Evolutionary conservation across 1,140 invertebrate species (phyloP).

Genomic region (Hyphantria cunea): DNA sequence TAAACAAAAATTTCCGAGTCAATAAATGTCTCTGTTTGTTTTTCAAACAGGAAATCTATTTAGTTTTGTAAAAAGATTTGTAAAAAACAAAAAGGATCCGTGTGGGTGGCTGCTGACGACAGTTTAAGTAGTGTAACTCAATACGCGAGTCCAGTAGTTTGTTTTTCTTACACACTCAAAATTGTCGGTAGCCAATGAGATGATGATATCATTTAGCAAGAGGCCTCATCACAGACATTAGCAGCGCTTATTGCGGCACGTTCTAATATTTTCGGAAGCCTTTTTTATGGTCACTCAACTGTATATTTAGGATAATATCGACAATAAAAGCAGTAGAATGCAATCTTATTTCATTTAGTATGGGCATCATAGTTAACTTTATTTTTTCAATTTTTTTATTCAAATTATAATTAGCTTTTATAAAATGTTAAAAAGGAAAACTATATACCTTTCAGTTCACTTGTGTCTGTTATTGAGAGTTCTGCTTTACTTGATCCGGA

Average conservation of each 20-base stretch:
- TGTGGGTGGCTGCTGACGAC: conserved; percentile 78
- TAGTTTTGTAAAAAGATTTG: conserved; percentile 66
- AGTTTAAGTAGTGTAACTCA: conserved; percentile 75
- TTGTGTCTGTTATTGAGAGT: too few species aligned
- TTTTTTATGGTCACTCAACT: conserved; percentile 38
- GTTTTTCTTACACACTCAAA: conserved; percentile 64
- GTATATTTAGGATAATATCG: conserved; percentile 27
- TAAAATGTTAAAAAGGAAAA: too few species aligned
- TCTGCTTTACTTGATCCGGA: too few species aligned
- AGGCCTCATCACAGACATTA: conserved; percentile 38
- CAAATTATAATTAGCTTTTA: too few species aligned
- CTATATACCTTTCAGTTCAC: too few species aligned
- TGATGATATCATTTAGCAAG: conserved; percentile 55
- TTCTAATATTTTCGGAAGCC: conserved; percentile 47
- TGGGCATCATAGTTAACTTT: too few species aligned
- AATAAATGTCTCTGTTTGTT: conserved; percentile 76
- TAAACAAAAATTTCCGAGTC: conserved; percentile 64
- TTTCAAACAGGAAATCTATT: conserved; percentile 80
- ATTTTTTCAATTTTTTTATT: too few species aligned
- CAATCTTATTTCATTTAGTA: conserved; percentile 3
- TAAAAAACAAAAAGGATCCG: conserved; percentile 63
- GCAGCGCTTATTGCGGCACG: conserved; percentile 31
- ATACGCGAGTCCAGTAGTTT: conserved; percentile 68
- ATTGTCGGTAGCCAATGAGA: conserved; percentile 61
- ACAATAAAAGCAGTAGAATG: conserved; percentile 11